These are phyloP conservation scores for Xestia sexstrigata DNA, from an alignment of 2,888 invertebrate species.

Conservation along the genomic window DNA sequence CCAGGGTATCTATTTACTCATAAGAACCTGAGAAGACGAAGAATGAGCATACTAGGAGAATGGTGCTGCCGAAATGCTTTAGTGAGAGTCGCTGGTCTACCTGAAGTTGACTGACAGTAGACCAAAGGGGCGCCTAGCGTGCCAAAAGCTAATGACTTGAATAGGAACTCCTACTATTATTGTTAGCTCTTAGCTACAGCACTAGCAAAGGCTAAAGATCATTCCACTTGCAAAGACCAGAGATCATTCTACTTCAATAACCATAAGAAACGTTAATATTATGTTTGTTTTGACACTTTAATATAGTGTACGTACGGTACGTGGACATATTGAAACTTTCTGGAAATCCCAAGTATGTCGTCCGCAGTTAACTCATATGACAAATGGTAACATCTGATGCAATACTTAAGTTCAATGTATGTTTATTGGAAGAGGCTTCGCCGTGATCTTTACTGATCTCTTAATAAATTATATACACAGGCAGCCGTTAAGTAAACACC, in stretches of 20 bases:
- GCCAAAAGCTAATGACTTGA: background rate
- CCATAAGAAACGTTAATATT: background rate
- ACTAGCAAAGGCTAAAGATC: background rate
- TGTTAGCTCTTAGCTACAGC: background rate
- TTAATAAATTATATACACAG: constrained; percentile 52
- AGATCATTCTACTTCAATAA: background rate
- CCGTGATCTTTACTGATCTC: constrained; percentile 57
- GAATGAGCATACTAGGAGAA: background rate
- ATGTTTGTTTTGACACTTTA: background rate
- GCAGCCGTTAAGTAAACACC: constrained; percentile 35
- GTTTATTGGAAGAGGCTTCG: constrained; percentile 37
- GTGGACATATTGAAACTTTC: background rate
- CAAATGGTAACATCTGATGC: constrained; percentile 38
- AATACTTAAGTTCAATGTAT: constrained; percentile 43
- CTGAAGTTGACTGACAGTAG: background rate
- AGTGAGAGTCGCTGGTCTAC: background rate
- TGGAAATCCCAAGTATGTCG: background rate
- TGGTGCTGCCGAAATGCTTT: background rate
- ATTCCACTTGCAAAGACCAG: background rate
- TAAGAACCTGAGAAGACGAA: background rate
- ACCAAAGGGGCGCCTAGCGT: background rate
- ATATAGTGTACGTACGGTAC: background rate
- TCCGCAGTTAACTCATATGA: constrained; percentile 18
- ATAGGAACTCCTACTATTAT: background rate
- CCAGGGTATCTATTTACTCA: background rate